A percentile compares a stretch with the other conserved stretches of the same genome.
Conservation (phyloP, 2,113 vertebrate species). For the Sturnus vulgaris region DNA sequence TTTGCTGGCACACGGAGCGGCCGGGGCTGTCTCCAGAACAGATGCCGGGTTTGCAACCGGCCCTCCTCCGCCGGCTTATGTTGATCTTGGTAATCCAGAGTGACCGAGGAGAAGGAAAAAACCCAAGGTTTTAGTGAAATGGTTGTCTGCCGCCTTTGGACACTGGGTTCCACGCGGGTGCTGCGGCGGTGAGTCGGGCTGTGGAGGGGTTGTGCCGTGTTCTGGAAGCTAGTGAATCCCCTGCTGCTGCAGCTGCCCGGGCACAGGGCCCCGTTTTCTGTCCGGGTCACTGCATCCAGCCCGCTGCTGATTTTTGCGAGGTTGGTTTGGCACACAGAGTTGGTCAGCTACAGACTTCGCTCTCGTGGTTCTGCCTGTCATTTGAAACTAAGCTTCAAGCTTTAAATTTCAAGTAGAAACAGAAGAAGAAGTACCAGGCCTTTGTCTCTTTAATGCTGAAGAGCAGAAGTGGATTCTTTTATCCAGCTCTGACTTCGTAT, state of each 20-base stretch:
- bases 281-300: background rate
- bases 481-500: background rate
- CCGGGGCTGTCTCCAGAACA: background rate
- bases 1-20: background rate
- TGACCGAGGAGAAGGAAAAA: background rate
- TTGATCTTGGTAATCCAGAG: slow-evolving; percentile 6
- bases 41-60: background rate
- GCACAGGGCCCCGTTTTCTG: background rate
- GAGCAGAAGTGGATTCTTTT: background rate
- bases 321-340: background rate
- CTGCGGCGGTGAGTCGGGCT: background rate
- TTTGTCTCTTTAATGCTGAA: background rate
- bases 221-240: background rate
- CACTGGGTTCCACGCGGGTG: background rate
- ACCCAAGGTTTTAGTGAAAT: background rate
- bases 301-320: background rate
- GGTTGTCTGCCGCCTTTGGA: background rate
- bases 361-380: background rate
- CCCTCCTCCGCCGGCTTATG: background rate
- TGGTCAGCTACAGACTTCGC: too few relatives aligned
- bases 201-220: background rate
- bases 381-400: background rate
- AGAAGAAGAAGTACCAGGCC: background rate
- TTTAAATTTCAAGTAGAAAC: background rate
- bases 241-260: background rate